phyloP scores from a whole-genome alignment of 1,140 invertebrate genomes.

The Drosophila sproati region DNA sequence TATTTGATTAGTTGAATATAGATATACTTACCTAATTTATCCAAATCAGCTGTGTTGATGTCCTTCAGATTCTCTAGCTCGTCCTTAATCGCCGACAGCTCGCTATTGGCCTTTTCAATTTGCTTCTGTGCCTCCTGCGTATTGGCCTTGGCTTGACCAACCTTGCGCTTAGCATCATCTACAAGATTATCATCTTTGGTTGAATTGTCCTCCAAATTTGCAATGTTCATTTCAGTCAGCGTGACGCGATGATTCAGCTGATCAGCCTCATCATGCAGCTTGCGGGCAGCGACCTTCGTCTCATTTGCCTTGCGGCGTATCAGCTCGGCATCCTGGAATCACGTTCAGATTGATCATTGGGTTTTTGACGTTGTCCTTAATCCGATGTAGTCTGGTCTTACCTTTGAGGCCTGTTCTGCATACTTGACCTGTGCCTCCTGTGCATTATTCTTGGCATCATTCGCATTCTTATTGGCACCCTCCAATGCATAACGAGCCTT shows the following conservation, averaged over 20 bases:
- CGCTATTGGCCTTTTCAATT: conserved; percentile 91
- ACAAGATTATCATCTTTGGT: conserved; percentile 90
- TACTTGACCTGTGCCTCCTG: conserved; percentile 90
- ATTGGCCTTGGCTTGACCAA: conserved; percentile 94
- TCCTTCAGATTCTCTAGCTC: conserved; percentile 92
- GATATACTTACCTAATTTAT: conserved; percentile 85
- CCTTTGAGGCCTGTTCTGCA: conserved; percentile 90
- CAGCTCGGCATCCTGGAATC: conserved; percentile 88
- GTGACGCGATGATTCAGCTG: conserved; percentile 89
- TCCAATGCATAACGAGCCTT: conserved; percentile 88
- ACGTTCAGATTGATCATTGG: not conserved
- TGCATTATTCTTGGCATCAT: conserved; percentile 90
- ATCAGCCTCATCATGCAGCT: conserved; percentile 91
- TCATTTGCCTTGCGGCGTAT: conserved; percentile 91
- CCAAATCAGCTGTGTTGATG: conserved; percentile 89
- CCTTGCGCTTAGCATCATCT: conserved; percentile 90
- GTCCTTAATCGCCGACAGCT: conserved; percentile 92
- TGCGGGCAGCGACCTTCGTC: conserved; percentile 90
- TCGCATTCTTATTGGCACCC: conserved; percentile 92
- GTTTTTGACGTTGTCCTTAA: not conserved
- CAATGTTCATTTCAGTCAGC: conserved; percentile 89
- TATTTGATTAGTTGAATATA: too few relatives aligned
- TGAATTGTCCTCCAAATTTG: conserved; percentile 90
- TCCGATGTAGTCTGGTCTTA: conserved; percentile 74
- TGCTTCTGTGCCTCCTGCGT: conserved; percentile 91